Evolutionary conservation across 2,797 vertebrate species (phyloP), one percentile per base, ranked within the genome.

Genomic region (Galagoides demidoff): DNA sequence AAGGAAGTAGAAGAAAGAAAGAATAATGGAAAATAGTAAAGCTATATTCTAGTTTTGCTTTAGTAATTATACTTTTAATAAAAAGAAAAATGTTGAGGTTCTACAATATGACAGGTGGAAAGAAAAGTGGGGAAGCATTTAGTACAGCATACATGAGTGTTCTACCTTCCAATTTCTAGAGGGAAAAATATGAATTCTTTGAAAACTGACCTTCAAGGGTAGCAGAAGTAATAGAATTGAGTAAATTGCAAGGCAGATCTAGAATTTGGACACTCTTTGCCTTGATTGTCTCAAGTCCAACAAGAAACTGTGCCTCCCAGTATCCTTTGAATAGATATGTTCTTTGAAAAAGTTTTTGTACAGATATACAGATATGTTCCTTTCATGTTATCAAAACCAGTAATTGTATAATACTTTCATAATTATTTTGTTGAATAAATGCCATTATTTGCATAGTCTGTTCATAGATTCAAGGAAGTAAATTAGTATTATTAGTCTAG

Each of bases 321-420:
- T 61, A 90, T 68, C 66, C 78, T 88, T 83, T 95, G n/a, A 96
- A 70, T 8, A 74, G 23, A 57, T 82, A 25, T 8, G 12, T 85
- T 85, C 68, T 79, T 84, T 89, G 29, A 90, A 61, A 77, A 84
- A 63, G 66, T 57, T 78, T 91, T 77, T 78, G 43, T 78, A 23
- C 16, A 85, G 12, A 39, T 85, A 63, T 78, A 23, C 16, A 85
- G 12, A 39, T 85, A 63, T 11, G 1, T 7, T 49, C 55, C 29
- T 94, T 96, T 92, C 23, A 70, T 74, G 34, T 83, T 92, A 91
- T 59, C 49, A 90, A 55, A 73, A 73, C 89, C 17, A 55, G 25
- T 94, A 77, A 64, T 68, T 88, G 2, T 82, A 25, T 57, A 81
- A 64, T 59, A 74, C 45, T 95, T 74, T 70, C 27, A 73, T 82